Conservation (phyloP, 2,888 invertebrate genomes). For the Helobdella robusta region DNA sequence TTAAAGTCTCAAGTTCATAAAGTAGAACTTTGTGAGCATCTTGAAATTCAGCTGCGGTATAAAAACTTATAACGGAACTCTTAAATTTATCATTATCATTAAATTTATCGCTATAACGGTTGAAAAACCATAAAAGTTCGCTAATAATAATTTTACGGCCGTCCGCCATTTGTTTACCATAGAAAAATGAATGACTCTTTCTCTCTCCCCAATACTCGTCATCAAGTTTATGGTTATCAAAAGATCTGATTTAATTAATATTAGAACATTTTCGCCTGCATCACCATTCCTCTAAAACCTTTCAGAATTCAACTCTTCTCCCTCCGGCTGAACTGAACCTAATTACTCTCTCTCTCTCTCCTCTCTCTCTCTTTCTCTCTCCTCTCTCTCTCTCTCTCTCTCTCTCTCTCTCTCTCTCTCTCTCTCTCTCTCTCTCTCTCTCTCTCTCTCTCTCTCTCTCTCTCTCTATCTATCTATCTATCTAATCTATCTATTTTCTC, state of each 20-base stretch:
- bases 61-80: too few species aligned
- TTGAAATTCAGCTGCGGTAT: too few species aligned
- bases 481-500: not conserved
- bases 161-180: too few species aligned
- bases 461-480: not conserved
- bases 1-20: too few species aligned
- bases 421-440: conserved; percentile 15
- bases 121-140: too few species aligned
- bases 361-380: conserved; percentile 3
- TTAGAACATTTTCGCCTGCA: not conserved
- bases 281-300: not conserved
- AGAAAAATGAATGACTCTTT: too few species aligned
- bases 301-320: too few species aligned
- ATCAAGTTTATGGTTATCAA: not conserved
- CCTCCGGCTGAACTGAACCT: not conserved
- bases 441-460: conserved; percentile 14
- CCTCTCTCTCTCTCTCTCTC: conserved; percentile 14
- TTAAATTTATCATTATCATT: too few species aligned
- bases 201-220: not conserved
- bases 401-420: conserved; percentile 17
- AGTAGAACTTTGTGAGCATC: too few species aligned
- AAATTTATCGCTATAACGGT: too few species aligned
- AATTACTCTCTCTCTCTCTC: conserved; percentile 4
- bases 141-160: too few species aligned
- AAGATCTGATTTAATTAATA: not conserved